Evolutionary conservation across 2,888 invertebrate genomes (phyloP).

Genomic region (Tethea ocularis): DNA sequence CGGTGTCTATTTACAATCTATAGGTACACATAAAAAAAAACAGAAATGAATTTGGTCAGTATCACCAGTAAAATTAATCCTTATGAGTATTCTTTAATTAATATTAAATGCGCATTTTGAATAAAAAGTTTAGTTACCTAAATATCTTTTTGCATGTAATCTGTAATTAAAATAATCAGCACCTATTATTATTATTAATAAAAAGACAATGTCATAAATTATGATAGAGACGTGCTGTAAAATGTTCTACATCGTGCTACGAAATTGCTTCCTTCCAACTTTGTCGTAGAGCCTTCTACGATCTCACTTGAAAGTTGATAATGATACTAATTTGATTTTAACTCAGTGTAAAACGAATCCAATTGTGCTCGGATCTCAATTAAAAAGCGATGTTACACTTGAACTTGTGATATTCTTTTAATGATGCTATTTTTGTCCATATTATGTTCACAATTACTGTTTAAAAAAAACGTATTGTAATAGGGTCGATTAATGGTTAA

Average conservation of each 20-base stretch:
- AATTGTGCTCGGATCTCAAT: slow-evolving; percentile 62
- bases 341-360: slow-evolving; percentile 60
- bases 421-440: slow-evolving; percentile 23
- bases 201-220: not conserved
- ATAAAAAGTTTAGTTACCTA: too few relatives aligned
- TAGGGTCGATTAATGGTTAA: too few relatives aligned
- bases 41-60: too few relatives aligned
- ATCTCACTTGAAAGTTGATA: slow-evolving; percentile 42
- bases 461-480: not conserved
- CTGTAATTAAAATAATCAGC: too few relatives aligned
- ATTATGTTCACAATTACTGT: not conserved
- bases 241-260: slow-evolving; percentile 6
- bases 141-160: too few relatives aligned
- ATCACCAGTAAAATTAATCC: too few relatives aligned
- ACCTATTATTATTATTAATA: too few relatives aligned
- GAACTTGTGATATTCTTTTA: slow-evolving; percentile 28
- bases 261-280: slow-evolving; percentile 6
- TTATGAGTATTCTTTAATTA: too few relatives aligned
- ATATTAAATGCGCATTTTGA: too few relatives aligned
- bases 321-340: slow-evolving; percentile 68
- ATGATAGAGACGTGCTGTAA: not conserved
- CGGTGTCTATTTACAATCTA: too few relatives aligned
- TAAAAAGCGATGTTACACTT: slow-evolving; percentile 48
- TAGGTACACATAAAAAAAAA: too few relatives aligned
- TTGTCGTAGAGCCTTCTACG: slow-evolving; percentile 17